Evolutionary conservation across 2,888 invertebrate species (phyloP), one percentile per base, ranked within the genome.

Genomic region (Hedya salicella): DNA sequence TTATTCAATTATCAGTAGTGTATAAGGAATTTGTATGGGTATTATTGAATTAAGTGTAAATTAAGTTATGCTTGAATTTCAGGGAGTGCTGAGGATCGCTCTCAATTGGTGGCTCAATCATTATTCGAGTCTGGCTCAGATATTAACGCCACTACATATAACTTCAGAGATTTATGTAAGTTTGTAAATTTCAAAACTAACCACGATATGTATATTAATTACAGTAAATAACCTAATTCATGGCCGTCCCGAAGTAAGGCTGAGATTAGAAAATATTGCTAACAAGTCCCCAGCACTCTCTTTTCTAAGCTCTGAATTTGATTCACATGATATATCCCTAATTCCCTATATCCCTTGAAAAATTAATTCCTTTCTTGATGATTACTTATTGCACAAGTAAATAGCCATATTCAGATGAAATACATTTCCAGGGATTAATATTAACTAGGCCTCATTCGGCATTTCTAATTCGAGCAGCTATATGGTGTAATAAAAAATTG

Each of bases 21-120:
- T 13, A 30, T 46, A 32, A 42, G 19, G 40, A 61, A 62, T 61
- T 63, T 64, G 52, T 57, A 19, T 21, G 42, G 49, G 59, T 56
- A 60, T 78, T 78, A 81, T 81, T 80, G 67, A 80, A 78, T 82
- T 80, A 80, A 68, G 72, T 72, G 72, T 80, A 82, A 84, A 86
- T 85, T 83, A 61, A 85, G 86, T 86, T 86, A 85, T 73, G 71
- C 25, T 77, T 75, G 25, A 75, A 77, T 89, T 91, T 74, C 85
- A 91, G 92, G 84, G 59, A 86, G 85, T 73, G 75, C 75, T 68
- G 86, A 89, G 65, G 93, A 92, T 44, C 93, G 92, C 70, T 88
- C 93, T 59, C 93, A 93, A 71, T 84, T 94, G 74, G 92, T 93
- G n/a, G 84, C 93, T 54, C 93, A 94, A 75, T 88, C 92, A 11